These are phyloP conservation scores for Porites divaricata DNA, from an alignment of 92 coral and sea anemone species.

Conservation along the genomic window DNA sequence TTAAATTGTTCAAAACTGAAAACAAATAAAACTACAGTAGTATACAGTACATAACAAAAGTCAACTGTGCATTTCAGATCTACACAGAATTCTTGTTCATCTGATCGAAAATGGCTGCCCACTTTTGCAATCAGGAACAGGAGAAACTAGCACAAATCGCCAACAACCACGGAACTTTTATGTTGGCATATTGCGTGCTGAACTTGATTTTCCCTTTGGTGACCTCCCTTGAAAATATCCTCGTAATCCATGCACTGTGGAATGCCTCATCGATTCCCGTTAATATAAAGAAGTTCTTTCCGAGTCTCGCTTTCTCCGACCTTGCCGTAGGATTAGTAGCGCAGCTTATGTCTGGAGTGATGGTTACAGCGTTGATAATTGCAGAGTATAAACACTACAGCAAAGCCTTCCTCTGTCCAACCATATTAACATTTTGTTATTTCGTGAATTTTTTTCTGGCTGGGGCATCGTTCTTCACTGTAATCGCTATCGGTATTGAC, in stretches of 20 bases:
- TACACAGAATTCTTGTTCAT: too few relatives aligned
- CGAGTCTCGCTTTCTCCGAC: too few relatives aligned
- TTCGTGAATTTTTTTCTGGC: too few relatives aligned
- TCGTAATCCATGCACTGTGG: not conserved
- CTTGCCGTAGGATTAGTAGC: not conserved
- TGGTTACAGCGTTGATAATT: not conserved
- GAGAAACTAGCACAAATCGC: not conserved
- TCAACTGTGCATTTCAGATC: too few relatives aligned
- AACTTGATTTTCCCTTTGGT: not conserved
- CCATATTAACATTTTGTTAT: too few relatives aligned
- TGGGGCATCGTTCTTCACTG: too few relatives aligned
- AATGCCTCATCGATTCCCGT: too few relatives aligned
- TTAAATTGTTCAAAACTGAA: too few relatives aligned
- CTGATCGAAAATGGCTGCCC: not conserved
- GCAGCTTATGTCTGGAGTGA: slow-evolving; percentile 10
- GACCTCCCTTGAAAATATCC: slow-evolving; percentile 6
- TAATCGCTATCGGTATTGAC: too few relatives aligned
- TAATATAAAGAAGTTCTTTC: too few relatives aligned
- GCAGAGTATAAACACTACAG: not conserved
- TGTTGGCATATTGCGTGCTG: not conserved
- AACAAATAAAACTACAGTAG: too few relatives aligned
- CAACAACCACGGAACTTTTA: not conserved
- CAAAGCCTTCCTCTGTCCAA: not conserved
- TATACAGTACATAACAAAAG: too few relatives aligned
- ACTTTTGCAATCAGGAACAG: not conserved